Conservation (phyloP, 2,888 invertebrate genomes). For the Spatulosminthurus flaviceps region DNA sequence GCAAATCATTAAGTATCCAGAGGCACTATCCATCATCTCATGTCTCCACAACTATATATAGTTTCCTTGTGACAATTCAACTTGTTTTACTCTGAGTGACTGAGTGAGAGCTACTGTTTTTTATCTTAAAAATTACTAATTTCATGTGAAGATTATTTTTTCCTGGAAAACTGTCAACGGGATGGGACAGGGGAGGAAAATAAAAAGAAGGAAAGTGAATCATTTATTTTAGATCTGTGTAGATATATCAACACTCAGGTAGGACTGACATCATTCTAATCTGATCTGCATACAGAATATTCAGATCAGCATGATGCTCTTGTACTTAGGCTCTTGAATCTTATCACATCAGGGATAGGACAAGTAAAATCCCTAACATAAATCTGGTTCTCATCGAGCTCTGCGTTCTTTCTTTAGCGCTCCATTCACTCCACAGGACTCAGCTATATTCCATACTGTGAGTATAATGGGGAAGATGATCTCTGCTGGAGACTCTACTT, state of each 20-base stretch:
- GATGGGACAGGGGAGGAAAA: not conserved
- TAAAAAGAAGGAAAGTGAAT: not conserved
- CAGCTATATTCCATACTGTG: not conserved
- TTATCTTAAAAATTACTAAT: too few relatives aligned
- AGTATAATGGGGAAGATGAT: not conserved
- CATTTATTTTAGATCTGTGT: slow-evolving; percentile 10
- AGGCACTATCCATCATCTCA: not conserved
- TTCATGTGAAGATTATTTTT: too few relatives aligned
- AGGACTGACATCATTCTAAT: slow-evolving; percentile 7
- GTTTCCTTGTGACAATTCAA: not conserved
- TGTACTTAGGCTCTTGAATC: not conserved
- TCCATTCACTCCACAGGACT: slow-evolving; percentile 27
- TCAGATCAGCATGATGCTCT: not conserved
- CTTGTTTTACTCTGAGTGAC: too few relatives aligned
- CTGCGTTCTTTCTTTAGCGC: slow-evolving; percentile 22
- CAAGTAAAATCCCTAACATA: not conserved
- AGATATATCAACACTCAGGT: slow-evolving; percentile 13
- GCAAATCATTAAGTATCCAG: slow-evolving; percentile 5
- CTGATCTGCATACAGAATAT: slow-evolving; percentile 14
- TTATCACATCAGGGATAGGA: not conserved
- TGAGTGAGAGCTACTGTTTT: too few relatives aligned
- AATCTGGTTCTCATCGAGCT: slow-evolving; percentile 37
- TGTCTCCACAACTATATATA: not conserved
- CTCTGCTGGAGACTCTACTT: slow-evolving; percentile 14
- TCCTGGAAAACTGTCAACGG: slow-evolving; percentile 8